Conservation (phyloP, 2,113 vertebrate genomes). For the Hyla sarda region DNA sequence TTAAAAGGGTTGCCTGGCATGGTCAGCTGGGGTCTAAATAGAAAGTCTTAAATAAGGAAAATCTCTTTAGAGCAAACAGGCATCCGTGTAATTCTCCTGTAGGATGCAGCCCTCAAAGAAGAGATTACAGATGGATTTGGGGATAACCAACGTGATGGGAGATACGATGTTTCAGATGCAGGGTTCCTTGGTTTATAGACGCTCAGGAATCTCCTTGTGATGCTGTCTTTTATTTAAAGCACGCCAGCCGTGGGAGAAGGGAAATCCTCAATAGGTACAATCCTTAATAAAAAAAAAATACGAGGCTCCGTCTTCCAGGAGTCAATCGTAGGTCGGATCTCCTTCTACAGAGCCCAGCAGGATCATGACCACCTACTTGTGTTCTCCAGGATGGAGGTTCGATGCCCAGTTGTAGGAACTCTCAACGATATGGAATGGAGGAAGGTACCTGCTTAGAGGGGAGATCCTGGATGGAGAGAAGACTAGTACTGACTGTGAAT, state of each 20-base stretch:
- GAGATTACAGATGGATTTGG: not conserved
- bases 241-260: not conserved
- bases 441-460: not conserved
- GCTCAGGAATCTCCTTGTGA: slow-evolving; percentile 15
- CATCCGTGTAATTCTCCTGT: slow-evolving; percentile 22
- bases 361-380: not conserved
- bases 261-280: slow-evolving; percentile 13
- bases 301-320: slow-evolving; percentile 3
- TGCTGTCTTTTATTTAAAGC: slow-evolving; percentile 11
- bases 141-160: slow-evolving; percentile 1
- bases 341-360: not conserved
- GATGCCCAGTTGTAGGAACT: slow-evolving; percentile 12
- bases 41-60: slow-evolving; percentile 54
- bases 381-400: not conserved
- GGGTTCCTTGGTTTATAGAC: not conserved
- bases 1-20: slow-evolving; percentile 59
- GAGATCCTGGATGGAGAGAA: slow-evolving; percentile 18
- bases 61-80: slow-evolving; percentile 39
- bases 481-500: not conserved
- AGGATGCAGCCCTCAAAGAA: slow-evolving; percentile 1
- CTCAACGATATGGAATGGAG: not conserved
- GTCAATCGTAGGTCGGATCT: not conserved
- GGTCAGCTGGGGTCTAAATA: slow-evolving; percentile 31
- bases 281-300: slow-evolving; percentile 32
- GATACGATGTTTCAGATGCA: not conserved